Evolutionary conservation across 2,888 invertebrate genomes (phyloP).

Genomic region (Pheosia gnoma): DNA sequence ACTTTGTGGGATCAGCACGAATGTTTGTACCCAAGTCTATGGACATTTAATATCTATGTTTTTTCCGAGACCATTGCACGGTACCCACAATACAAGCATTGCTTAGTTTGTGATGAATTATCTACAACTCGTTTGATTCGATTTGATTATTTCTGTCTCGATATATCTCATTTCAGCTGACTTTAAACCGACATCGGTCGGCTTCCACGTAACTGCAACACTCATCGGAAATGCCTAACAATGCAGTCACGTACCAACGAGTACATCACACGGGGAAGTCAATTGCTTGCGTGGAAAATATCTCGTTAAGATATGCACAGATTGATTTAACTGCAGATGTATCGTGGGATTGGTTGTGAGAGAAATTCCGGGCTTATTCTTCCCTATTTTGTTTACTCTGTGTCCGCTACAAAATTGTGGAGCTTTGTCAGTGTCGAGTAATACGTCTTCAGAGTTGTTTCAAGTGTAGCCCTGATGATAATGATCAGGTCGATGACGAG

Average conservation of each 20-base stretch:
- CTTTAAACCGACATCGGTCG: constrained; percentile 18
- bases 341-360: background rate
- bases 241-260: constrained; percentile 13
- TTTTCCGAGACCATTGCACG: too few relatives aligned
- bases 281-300: constrained; percentile 24
- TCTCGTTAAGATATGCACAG: constrained; percentile 21
- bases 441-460: too few relatives aligned
- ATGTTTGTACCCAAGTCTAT: too few relatives aligned
- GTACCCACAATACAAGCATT: too few relatives aligned
- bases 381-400: too few relatives aligned
- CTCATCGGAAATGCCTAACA: constrained; percentile 35
- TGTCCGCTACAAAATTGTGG: too few relatives aligned
- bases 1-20: too few relatives aligned
- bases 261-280: constrained; percentile 23
- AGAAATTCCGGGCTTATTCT: background rate
- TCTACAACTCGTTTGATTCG: background rate
- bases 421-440: too few relatives aligned
- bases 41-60: too few relatives aligned
- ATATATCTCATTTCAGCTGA: constrained; percentile 4
- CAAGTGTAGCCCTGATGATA: too few relatives aligned
- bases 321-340: background rate
- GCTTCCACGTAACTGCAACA: constrained; percentile 26
- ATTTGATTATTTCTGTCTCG: constrained; percentile 1
- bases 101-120: too few relatives aligned
- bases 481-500: too few relatives aligned